These are phyloP conservation scores for Tachysurus vachellii DNA, from an alignment of 2,113 vertebrate species.

Conservation along the genomic window DNA sequence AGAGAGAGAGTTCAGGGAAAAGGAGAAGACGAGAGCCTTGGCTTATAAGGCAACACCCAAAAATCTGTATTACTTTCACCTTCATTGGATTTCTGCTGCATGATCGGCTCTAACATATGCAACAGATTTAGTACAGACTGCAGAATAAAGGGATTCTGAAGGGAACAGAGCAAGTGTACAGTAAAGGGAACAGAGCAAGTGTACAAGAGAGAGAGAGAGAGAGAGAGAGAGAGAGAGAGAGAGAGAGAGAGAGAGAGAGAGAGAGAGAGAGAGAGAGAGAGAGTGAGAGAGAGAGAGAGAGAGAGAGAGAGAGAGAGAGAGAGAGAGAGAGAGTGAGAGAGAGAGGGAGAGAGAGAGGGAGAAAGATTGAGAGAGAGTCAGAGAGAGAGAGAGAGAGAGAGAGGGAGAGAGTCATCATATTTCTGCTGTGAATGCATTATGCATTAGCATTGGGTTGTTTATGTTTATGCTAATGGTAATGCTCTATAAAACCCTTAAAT, in stretches of 20 bases:
- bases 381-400: neutral
- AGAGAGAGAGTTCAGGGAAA: constrained; percentile 14
- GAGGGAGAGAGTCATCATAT: neutral
- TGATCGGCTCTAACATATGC: constrained; percentile 53
- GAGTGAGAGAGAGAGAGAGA: neutral
- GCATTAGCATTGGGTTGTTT: neutral
- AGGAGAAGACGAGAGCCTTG: neutral
- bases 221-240: neutral
- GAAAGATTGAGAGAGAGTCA: no score
- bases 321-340: neutral
- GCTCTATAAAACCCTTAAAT: constrained; percentile 10
- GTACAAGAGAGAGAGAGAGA: constrained; percentile 35
- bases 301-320: neutral
- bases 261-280: constrained; percentile 50
- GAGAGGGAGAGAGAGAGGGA: neutral
- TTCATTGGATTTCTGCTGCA: constrained; percentile 67
- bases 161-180: constrained; percentile 51
- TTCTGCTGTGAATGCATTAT: neutral
- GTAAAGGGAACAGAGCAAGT: constrained; percentile 46
- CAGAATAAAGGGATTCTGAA: constrained; percentile 58
- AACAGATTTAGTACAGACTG: constrained; percentile 61
- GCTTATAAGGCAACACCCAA: constrained; percentile 3
- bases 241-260: neutral
- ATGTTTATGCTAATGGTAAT: neutral
- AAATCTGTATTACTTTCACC: constrained; percentile 74